phyloP scores from a whole-genome alignment of 1,140 invertebrate genomes.

The Nixonia krombeini region DNA sequence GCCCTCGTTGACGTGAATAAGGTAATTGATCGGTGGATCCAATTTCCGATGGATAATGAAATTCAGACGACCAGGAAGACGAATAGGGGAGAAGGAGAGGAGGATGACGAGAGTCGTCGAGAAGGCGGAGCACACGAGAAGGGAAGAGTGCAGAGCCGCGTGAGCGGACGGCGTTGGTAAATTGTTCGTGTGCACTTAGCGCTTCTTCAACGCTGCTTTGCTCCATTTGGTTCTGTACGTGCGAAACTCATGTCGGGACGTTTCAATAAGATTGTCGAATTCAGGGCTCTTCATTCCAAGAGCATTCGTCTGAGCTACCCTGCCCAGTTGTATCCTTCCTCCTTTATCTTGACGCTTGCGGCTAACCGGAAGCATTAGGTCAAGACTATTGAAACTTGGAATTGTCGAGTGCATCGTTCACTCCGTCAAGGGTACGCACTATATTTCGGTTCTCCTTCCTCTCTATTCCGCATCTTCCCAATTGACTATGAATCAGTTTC shows the following conservation, averaged over 20 bases:
- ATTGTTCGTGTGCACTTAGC: constrained; percentile 24
- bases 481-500: no score
- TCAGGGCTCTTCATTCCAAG: constrained; percentile 10
- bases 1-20: constrained; percentile 2
- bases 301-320: constrained; percentile 8
- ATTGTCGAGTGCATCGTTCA: constrained; percentile 18
- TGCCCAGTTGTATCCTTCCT: constrained; percentile 4
- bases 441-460: no score
- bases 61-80: constrained; percentile 18
- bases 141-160: not conserved
- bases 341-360: constrained; percentile 4
- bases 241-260: not conserved
- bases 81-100: no score
- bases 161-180: not conserved
- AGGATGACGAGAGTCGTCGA: no score
- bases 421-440: constrained; percentile 4
- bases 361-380: constrained; percentile 25
- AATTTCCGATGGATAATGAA: constrained; percentile 29
- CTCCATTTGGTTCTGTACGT: constrained; percentile 12
- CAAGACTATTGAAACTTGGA: constrained; percentile 19
- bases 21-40: constrained; percentile 29
- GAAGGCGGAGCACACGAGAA: not conserved
- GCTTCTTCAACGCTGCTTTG: constrained; percentile 16
- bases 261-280: constrained; percentile 11
- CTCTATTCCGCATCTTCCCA: no score